Base-by-base conservation (phyloP, 2,113 vertebrate genomes). In the Reinhardtius hippoglossoides region DNA sequence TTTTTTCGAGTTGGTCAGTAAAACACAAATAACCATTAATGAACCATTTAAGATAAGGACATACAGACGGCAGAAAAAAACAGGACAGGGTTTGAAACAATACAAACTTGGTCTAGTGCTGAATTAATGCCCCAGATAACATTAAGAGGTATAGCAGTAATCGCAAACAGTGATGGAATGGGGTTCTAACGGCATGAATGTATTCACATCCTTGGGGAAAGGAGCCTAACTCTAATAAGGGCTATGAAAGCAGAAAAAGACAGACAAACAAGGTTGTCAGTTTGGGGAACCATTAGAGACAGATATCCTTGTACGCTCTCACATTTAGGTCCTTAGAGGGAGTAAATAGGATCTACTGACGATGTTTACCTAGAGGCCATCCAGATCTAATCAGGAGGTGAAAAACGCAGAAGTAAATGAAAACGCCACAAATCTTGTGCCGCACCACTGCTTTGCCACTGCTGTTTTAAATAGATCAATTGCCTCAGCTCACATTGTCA, bases 391-490 rank as follows among this genome's bases (percentile, higher is more conserved):
- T 91, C 86, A 89, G 66, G 55, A 77, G 66, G 78, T 83, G 85
- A 91, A 86, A 87, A 87, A 88, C 48, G 20, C 59, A 72, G 59
- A 81, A 85, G 81, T 83, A 88, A 93, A 89, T 87, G 81, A 86
- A 91, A 91, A 88, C 2, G 44, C 79, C 81, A 86, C 87, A 86
- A 87, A 91, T 92, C 88, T 87, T 66, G 60, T 42, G 50, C 35
- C 3, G 42, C 87, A 63, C 82, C 68, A 59, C 60, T 16, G 65
- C 76, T 74, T 87, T 85, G 67, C 60, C 35, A 20, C 65, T 55
- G 67, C 76, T 82, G 58, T 89, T 89, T 90, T 87, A 86, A 92
- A 90, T 87, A 85, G 81, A 91, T 93, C 86, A 90, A 81, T 92
- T 79, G 68, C 76, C 63, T 71, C 57, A 24, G 80, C 78, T 87